These are phyloP conservation scores for Homalodisca vitripennis DNA, from an alignment of 1,140 invertebrate genomes.

Conservation along the genomic window DNA sequence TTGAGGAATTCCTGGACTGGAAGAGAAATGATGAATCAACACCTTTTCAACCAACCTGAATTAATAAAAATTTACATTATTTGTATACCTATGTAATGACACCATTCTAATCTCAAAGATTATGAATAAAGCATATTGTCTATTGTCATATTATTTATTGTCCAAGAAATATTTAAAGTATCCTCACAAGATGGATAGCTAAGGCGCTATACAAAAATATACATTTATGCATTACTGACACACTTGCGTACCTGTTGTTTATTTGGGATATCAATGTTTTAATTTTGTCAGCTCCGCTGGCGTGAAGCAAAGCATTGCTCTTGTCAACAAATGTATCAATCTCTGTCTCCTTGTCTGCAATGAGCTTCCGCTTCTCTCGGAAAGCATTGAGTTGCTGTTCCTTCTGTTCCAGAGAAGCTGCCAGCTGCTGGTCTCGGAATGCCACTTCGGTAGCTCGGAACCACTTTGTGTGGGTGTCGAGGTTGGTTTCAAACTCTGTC, in stretches of 20 bases:
- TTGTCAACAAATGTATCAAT: conserved; percentile 89
- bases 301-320: conserved; percentile 81
- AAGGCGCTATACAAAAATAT: no score
- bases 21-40: no score
- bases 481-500: conserved; percentile 80
- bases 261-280: conserved; percentile 88
- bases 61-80: no score
- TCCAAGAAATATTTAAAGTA: no score
- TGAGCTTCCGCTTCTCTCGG: conserved; percentile 68
- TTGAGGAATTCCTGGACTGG: no score
- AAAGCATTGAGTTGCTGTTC: conserved; percentile 68
- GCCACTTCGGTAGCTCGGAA: conserved; percentile 77
- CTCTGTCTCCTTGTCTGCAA: conserved; percentile 72
- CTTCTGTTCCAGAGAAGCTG: conserved; percentile 80
- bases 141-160: no score
- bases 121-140: no score
- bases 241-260: conserved; percentile 61
- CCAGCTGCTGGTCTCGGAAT: conserved; percentile 81
- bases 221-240: no score
- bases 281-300: conserved; percentile 80
- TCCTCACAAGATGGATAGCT: no score
- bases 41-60: no score
- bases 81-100: no score
- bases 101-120: no score
- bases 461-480: conserved; percentile 81